Evolutionary conservation across 2,113 vertebrate species (phyloP).

Genomic region (Hassar affinis): DNA sequence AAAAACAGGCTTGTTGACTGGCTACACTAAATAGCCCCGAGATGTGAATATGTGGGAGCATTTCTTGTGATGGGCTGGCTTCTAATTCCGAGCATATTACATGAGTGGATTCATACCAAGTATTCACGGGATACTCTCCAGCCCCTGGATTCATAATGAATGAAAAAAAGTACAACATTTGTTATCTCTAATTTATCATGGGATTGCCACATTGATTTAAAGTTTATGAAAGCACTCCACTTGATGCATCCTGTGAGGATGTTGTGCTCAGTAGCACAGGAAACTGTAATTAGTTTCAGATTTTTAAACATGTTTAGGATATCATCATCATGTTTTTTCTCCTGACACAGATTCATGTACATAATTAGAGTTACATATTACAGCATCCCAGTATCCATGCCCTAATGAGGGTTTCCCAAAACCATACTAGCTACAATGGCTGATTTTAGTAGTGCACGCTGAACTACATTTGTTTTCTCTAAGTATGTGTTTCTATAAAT

Average conservation of each 20-base stretch:
- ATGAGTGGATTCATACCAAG: no score
- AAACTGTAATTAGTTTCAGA: not conserved
- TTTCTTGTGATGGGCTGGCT: not conserved
- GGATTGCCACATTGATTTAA: constrained; percentile 9
- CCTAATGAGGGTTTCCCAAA: not conserved
- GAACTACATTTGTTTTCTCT: not conserved
- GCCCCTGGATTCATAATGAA: not conserved
- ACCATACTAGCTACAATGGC: not conserved
- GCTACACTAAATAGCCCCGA: not conserved
- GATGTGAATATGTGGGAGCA: not conserved
- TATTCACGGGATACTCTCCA: not conserved
- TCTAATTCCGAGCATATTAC: not conserved
- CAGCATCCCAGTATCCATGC: not conserved
- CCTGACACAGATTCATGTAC: not conserved
- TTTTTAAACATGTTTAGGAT: not conserved
- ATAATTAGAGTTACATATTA: not conserved
- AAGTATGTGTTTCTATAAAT: not conserved
- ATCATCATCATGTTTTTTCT: not conserved
- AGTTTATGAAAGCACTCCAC: not conserved
- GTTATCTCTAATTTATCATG: constrained; percentile 12
- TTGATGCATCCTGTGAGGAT: not conserved
- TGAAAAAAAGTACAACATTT: not conserved
- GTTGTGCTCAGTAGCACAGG: not conserved
- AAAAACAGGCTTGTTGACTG: not conserved
- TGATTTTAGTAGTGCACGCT: not conserved